Conservation (phyloP, 2,113 vertebrate genomes). For the Rhegmatorhina hoffmannsi region DNA sequence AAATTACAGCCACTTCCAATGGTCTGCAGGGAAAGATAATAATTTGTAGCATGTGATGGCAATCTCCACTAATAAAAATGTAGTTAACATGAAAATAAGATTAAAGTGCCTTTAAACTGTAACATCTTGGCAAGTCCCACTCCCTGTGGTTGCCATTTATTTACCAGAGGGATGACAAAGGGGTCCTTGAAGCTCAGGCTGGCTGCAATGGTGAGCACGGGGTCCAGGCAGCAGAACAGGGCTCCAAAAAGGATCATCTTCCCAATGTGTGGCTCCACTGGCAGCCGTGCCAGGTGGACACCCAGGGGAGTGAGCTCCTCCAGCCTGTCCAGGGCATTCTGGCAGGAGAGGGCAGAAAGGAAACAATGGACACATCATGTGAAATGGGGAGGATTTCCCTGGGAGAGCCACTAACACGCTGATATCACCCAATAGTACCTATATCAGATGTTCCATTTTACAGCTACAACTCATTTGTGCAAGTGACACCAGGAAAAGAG, state of each 20-base stretch:
- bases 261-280: slow-evolving; percentile 95
- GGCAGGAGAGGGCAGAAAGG: neutral
- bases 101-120: neutral
- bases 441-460: neutral
- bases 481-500: neutral
- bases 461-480: neutral
- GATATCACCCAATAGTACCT: rapidly evolving
- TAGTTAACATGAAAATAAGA: neutral
- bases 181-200: slow-evolving; percentile 99
- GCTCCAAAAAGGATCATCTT: slow-evolving; percentile 98
- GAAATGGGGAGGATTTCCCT: neutral
- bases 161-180: slow-evolving; percentile 96
- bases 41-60: neutral
- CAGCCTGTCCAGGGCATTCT: slow-evolving; percentile 92
- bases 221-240: slow-evolving; percentile 92
- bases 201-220: slow-evolving; percentile 93
- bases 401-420: rapidly evolving
- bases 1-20: neutral
- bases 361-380: rapidly evolving
- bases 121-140: neutral
- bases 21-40: neutral
- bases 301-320: slow-evolving; percentile 93
- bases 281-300: slow-evolving; percentile 90
- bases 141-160: neutral
- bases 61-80: neutral